Conservation (phyloP, 92 coral and sea anemone species). For the Zoanthus sansibaricus region DNA sequence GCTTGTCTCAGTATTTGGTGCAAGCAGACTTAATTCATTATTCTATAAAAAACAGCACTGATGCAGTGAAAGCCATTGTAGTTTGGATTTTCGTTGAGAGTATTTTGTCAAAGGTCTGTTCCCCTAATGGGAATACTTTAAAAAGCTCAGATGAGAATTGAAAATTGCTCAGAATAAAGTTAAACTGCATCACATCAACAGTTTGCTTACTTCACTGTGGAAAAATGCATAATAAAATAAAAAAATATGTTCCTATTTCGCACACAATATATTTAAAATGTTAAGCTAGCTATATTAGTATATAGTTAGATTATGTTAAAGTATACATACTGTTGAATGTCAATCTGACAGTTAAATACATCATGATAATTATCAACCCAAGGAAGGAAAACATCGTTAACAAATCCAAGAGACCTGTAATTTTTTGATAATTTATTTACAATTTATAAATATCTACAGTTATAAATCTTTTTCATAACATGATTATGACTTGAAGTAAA, state of each 20-base stretch:
- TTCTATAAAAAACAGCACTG: background rate
- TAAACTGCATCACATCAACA: background rate
- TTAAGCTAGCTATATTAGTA: background rate
- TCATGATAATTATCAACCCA: background rate
- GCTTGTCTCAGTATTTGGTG: background rate
- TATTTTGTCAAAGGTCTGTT: background rate
- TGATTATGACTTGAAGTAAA: too few relatives aligned
- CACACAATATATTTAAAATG: background rate
- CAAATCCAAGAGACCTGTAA: background rate
- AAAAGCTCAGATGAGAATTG: background rate
- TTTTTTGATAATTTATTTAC: too few relatives aligned
- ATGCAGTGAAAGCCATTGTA: background rate
- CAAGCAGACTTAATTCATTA: background rate
- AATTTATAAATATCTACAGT: background rate
- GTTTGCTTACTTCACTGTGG: background rate
- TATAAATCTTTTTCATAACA: background rate
- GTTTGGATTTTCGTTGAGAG: background rate
- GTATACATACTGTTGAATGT: background rate
- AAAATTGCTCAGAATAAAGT: background rate
- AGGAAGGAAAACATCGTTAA: background rate
- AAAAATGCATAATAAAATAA: background rate
- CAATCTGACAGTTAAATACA: background rate
- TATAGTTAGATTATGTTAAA: background rate
- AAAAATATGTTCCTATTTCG: background rate
- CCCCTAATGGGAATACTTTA: background rate